Percentiles rank a stretch among this genome's conserved stretches.
Conservation (phyloP, 2,888 invertebrate species). For the Tanypteryx hageni region DNA sequence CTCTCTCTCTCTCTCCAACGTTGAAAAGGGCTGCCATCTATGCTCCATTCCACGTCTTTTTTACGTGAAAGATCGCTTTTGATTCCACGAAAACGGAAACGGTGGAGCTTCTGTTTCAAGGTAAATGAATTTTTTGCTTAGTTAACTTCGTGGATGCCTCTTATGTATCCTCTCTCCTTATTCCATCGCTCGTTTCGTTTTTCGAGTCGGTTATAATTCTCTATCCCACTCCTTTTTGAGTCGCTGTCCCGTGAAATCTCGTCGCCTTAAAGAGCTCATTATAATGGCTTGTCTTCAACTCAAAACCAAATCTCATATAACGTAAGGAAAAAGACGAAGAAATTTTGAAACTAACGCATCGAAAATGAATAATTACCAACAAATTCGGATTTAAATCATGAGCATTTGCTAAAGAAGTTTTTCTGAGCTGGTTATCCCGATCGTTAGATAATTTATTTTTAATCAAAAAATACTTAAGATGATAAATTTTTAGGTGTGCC, state of each 20-base stretch:
- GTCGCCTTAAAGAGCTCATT: not conserved
- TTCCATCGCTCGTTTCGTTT: constrained; percentile 25
- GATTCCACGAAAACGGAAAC: not conserved
- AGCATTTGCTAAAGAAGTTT: not conserved
- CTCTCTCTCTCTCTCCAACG: not conserved
- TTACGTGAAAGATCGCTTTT: not conserved
- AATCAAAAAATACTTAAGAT: no score
- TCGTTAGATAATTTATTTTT: no score
- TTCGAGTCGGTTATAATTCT: not conserved
- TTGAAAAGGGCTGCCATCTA: not conserved
- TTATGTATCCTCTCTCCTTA: not conserved
- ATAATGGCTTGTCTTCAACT: not conserved
- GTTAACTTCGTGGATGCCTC: constrained; percentile 37
- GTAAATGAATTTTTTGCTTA: constrained; percentile 19
- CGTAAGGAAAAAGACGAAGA: no score
- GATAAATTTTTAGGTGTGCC: no score
- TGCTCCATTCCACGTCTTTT: not conserved
- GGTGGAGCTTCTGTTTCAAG: not conserved
- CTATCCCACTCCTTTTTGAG: not conserved
- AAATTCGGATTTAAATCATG: not conserved
- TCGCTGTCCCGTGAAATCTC: not conserved
- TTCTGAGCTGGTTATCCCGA: not conserved
- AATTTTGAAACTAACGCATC: no score
- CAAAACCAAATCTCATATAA: not conserved
- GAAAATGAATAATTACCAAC: not conserved